Base-by-base conservation (phyloP, 2,113 vertebrate species). In the Setophaga kirtlandii region DNA sequence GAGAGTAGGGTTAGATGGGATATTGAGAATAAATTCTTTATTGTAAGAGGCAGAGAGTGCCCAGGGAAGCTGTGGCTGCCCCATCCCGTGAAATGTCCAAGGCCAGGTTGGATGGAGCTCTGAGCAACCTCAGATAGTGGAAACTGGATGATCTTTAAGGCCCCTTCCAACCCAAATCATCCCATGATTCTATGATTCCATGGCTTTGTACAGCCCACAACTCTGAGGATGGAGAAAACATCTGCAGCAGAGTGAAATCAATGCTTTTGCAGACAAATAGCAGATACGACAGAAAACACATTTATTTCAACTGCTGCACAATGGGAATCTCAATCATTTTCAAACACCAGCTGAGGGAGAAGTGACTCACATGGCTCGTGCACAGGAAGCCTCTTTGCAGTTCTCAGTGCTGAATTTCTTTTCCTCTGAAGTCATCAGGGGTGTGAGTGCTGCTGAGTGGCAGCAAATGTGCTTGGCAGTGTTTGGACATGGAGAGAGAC, bases 301-400 rank as follows among this genome's bases (percentile, higher is more conserved):
- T 98, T 98, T 98, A 98, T 98, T 98, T 70, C 35, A 91, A 31
- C 15, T 82, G 70, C 64, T 76, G 68, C 86, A 97, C 71, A 97
- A 93, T 37, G 62, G 60, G 92, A 95, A 93, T 75, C 84, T 74
- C 80, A 83, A 87, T 85, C 16, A 59, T 74, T 94, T 92, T 81
- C 68, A 93, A 96, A 93, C 58, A 75, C 71, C 91, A 94, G 73
- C 77, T 89, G 81, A 83, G 65, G 92, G 81, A 97, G 75, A 81
- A 93, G 74, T 41, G 56, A 83, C 62, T 90, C 93, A 22, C 47
- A 39, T 46, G 89, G 82, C 50, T 92, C 58, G 56, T 49, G 71
- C 14, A 63, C 31, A 88, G 64, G 92, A 83, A 95, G 80, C 28
- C 41, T 67, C 82, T 86, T 53, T 49, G 50, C 49, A 65, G 30